Base-by-base conservation (phyloP, 2,888 invertebrate genomes). In the Parasteatoda lunata region DNA sequence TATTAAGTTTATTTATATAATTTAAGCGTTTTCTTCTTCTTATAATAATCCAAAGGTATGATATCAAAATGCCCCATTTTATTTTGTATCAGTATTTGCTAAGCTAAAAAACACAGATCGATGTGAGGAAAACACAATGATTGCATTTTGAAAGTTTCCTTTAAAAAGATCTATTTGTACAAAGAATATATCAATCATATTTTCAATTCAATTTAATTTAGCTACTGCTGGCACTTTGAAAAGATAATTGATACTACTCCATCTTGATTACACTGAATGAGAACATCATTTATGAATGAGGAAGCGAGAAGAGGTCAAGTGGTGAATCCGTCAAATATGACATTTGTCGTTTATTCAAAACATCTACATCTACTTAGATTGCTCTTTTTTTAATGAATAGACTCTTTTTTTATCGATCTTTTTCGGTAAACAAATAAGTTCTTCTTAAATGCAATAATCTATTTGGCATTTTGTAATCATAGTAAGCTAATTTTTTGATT, bases 251-350 rank as follows among this genome's bases (percentile, higher is more conserved):
- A 68, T 47, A 47, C 65, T 66, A 84, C 84, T 84, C 84, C 49
- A 84, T 84, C 84, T 84, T 84, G 84, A 84, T 84, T 77, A 72
- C 47, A n/a, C 48, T 49, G 51, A 77, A 83, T 83, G 77, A 65
- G 76, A 70, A 81, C 64, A 77, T 77, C 77, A 84, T 71, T 77
- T 71, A 75, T 30, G 69, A 72, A 72, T 84, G 84, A 78, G 54
- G 77, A 78, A 69, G 70, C 47, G 69, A 69, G 11, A 70, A 48
- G n/a, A 47, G 4, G 45, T 72, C 45, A 15, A 54, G 11, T 59
- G 52, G 30, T 45, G 6, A 54, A 45, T 73, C 13, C 73, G 13
- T 54, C 47, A 54, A 59, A 59, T 9, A 13, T 59, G 59, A 59
- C 59, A 59, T 59, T 59, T 59, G 59, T 59, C 59, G 59, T n/a